These are phyloP conservation scores for Cyphomyrmex costatus DNA, from an alignment of 1,140 invertebrate genomes.

Conservation along the genomic window DNA sequence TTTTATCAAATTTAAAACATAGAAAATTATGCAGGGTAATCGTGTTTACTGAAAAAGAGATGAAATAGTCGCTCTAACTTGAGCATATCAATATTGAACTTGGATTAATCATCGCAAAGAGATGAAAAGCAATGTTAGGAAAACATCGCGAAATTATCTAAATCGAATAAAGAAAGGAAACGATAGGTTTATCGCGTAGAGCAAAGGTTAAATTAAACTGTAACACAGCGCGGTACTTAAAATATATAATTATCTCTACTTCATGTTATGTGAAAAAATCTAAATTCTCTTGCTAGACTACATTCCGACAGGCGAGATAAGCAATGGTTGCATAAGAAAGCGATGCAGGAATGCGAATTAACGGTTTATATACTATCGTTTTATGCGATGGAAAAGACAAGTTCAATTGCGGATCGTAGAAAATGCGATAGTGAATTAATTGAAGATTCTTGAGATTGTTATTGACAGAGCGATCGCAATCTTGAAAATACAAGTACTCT, in stretches of 20 bases:
- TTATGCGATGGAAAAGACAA: background rate
- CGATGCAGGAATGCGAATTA: slow-evolving; percentile 1
- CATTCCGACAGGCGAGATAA: slow-evolving; percentile 7
- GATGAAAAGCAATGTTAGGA: background rate
- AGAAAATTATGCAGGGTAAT: slow-evolving; percentile 24
- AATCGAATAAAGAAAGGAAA: slow-evolving; percentile 4
- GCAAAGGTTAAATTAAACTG: slow-evolving; percentile 14
- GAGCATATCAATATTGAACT: slow-evolving; percentile 46
- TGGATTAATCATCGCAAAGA: slow-evolving; percentile 21
- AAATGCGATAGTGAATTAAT: slow-evolving; percentile 12
- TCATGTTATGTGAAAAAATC: background rate
- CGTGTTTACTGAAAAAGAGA: background rate
- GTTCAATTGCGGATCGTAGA: background rate
- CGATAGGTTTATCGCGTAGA: background rate
- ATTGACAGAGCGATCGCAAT: slow-evolving; percentile 19
- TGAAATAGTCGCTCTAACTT: slow-evolving; percentile 17
- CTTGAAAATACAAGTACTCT: slow-evolving; percentile 6
- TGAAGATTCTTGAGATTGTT: slow-evolving; percentile 16
- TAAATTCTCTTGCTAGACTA: slow-evolving; percentile 13
- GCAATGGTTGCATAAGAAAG: slow-evolving; percentile 4
- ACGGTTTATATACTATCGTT: background rate
- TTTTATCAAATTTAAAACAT: slow-evolving; percentile 34
- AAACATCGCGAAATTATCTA: background rate
- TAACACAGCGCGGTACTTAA: background rate
- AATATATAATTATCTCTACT: background rate